Conservation (phyloP, 2,113 vertebrate species). For the Anhinga anhinga region DNA sequence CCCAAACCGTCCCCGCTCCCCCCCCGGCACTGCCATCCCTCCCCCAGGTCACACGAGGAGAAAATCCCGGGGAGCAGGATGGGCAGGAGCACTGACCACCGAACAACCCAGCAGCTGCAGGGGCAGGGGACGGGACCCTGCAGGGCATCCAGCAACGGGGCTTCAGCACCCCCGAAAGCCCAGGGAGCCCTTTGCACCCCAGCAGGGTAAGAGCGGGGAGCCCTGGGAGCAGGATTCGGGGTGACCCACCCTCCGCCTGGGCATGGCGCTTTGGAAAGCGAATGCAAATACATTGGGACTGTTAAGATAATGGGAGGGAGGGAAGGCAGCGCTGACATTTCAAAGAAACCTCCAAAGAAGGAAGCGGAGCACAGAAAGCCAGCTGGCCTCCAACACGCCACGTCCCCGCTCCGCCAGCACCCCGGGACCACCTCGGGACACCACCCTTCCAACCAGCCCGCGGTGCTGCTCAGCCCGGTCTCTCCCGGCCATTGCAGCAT, state of each 20-base stretch:
- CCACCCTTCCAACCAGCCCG: rapidly evolving
- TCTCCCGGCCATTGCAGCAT: neutral
- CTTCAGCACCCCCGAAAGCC: neutral
- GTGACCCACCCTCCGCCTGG: neutral
- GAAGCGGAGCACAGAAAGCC: neutral
- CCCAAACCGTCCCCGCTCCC: neutral
- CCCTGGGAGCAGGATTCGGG: neutral
- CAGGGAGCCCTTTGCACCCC: neutral
- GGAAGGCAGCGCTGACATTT: neutral
- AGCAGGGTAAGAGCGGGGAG: neutral
- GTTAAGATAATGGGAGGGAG: neutral
- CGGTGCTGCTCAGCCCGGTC: neutral
- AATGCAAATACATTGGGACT: neutral
- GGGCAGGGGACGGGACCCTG: neutral
- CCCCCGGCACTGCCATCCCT: neutral
- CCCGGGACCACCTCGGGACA: neutral
- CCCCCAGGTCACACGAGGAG: neutral
- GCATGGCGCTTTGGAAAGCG: neutral
- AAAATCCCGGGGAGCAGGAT: neutral
- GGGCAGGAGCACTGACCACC: neutral
- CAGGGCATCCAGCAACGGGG: neutral
- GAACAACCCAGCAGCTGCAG: neutral
- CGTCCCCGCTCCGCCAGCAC: neutral
- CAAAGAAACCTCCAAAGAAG: conserved; percentile 63
- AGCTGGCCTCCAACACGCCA: neutral